Percentiles rank a stretch among this genome's conserved stretches.
Evolutionary conservation across 2,797 vertebrate species (phyloP).

Genomic region (Scarus forsteni): DNA sequence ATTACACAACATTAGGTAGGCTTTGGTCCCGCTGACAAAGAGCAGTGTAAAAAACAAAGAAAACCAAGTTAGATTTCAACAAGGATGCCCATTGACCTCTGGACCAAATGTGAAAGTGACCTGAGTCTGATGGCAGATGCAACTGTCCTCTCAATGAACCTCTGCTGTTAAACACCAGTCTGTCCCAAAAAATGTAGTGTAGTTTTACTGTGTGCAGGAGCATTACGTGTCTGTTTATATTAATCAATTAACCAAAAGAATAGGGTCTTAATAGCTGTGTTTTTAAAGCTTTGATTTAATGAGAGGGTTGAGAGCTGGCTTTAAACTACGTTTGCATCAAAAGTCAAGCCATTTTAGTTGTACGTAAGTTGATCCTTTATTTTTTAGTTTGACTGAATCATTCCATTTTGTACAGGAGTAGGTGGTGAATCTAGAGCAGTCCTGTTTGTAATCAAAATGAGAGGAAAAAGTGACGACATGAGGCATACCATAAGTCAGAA

Average conservation of each 20-base stretch:
- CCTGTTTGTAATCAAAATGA: constrained; percentile 52
- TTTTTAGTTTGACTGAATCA: constrained; percentile 35
- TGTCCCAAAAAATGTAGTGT: constrained; percentile 50
- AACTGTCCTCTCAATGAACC: constrained; percentile 65
- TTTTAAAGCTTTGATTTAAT: constrained; percentile 37
- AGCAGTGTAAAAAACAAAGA: too few relatives aligned
- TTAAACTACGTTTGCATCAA: constrained; percentile 24
- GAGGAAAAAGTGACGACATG: constrained; percentile 83
- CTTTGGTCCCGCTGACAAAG: too few relatives aligned
- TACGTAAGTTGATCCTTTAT: constrained; percentile 21
- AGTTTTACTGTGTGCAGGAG: constrained; percentile 45
- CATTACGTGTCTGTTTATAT: constrained; percentile 20
- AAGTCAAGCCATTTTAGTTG: constrained; percentile 30
- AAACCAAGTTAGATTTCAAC: too few relatives aligned
- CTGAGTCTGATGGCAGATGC: constrained; percentile 25
- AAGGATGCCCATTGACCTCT: too few relatives aligned
- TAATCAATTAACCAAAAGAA: background rate
- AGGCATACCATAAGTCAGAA: constrained; percentile 62
- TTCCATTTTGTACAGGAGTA: constrained; percentile 18
- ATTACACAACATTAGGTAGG: too few relatives aligned
- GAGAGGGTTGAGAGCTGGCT: constrained; percentile 52
- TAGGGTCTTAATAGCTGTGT: constrained; percentile 37
- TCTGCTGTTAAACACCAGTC: constrained; percentile 54
- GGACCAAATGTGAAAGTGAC: too few relatives aligned
- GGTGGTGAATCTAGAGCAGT: constrained; percentile 28